These are phyloP conservation scores for Clitarchus hookeri DNA, from an alignment of 2,888 invertebrate species.

Conservation along the genomic window DNA sequence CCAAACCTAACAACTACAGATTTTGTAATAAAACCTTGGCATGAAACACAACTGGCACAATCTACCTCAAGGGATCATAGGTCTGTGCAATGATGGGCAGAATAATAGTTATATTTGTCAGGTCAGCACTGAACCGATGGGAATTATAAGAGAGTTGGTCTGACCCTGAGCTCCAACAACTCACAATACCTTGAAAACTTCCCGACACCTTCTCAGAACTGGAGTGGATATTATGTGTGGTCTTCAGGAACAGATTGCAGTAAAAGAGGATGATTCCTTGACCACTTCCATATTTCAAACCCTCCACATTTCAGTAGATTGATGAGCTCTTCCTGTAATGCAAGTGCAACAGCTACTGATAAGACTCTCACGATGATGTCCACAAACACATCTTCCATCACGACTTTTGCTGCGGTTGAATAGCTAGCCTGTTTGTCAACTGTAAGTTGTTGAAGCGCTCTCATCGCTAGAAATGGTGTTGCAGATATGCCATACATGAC, in stretches of 20 bases:
- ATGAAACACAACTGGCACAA: neutral
- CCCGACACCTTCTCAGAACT: neutral
- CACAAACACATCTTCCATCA: too few relatives aligned
- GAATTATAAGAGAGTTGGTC: too few relatives aligned
- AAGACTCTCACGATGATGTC: too few relatives aligned
- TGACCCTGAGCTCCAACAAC: too few relatives aligned
- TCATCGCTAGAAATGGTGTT: too few relatives aligned
- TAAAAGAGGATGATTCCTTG: neutral
- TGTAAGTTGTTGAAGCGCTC: too few relatives aligned
- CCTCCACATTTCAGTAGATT: neutral
- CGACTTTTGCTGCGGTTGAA: too few relatives aligned
- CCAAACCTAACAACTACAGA: neutral
- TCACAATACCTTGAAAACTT: neutral
- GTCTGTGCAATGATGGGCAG: neutral
- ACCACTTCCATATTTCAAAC: slow-evolving; percentile 4
- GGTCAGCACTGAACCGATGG: too few relatives aligned
- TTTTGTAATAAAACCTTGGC: neutral
- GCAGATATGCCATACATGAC: too few relatives aligned
- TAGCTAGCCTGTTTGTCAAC: too few relatives aligned
- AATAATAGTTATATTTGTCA: too few relatives aligned
- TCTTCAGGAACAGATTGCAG: neutral
- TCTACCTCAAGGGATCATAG: neutral
- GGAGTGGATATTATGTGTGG: neutral
- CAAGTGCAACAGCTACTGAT: neutral
- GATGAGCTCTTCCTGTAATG: neutral